Conservation (phyloP, 30 jellyfish, hydroid and myxozoan species). For the Pelagia noctiluca region DNA sequence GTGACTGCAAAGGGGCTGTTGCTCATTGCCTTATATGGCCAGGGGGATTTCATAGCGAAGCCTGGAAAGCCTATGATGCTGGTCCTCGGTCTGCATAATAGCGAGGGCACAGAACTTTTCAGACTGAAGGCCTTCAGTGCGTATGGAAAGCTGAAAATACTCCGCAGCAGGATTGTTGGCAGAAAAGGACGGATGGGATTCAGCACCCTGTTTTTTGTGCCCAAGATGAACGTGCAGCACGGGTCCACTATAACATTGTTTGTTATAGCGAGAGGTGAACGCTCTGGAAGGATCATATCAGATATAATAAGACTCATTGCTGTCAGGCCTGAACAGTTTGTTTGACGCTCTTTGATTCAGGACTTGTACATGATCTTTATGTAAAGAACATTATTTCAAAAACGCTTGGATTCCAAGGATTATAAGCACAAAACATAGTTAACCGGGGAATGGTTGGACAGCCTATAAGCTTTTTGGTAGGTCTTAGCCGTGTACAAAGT, state of each 20-base stretch:
- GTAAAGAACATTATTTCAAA: too few species aligned
- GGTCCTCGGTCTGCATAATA: constrained; percentile 55
- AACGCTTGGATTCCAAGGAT: too few species aligned
- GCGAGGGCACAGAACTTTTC: constrained; percentile 61
- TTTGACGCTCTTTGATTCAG: too few species aligned
- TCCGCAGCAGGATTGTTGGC: constrained; percentile 51
- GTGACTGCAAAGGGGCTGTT: constrained; percentile 44
- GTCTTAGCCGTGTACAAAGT: too few species aligned
- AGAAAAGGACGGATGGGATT: constrained; percentile 69
- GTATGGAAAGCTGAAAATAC: constrained; percentile 33
- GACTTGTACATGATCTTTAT: too few species aligned
- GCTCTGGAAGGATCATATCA: not conserved
- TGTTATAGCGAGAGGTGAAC: constrained; percentile 2
- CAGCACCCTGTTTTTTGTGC: constrained; percentile 11
- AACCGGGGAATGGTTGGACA: too few species aligned
- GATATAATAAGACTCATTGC: not conserved
- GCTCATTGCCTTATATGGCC: constrained; percentile 61
- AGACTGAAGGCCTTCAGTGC: constrained; percentile 34
- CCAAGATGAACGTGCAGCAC: not conserved
- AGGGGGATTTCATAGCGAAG: constrained; percentile 53
- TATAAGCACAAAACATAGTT: too few species aligned
- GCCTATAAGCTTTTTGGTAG: too few species aligned
- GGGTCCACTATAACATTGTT: not conserved
- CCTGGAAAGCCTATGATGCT: constrained; percentile 54
- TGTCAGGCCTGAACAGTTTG: not conserved